Base-by-base conservation (phyloP, 1,140 invertebrate genomes). In the Lysiphlebus fabarum region DNA sequence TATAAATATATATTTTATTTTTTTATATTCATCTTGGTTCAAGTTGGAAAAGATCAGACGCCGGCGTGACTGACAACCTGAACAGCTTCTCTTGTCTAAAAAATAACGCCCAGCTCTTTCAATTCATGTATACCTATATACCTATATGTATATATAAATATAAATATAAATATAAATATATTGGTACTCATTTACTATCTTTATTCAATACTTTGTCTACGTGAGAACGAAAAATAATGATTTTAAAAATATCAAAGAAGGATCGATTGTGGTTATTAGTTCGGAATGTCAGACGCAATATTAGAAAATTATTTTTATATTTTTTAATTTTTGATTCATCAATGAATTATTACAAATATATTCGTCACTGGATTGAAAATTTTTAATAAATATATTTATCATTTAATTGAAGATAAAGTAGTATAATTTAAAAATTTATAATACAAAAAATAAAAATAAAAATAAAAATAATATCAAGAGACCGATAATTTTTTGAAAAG, bases 211-310 rank as follows among this genome's bases (percentile, higher is more conserved):
- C 9, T 11, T 7, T 36, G 34, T 4, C 4, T 9, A 34, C 4
- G 48, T 11, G n/a, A 36, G 26, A 37, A 36, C n/a, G 12, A 12
- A 12, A 51, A n/a, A 37, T 49, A 40, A 45, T 7, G 10, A 47
- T 44, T 51, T 51, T 4, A 53, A 44, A 17, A 44, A 8, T 34
- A 36, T 40, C 43, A 5, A 41, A 44, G 40, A 48, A 51, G 49
- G 56, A 58, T 58, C 56, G 41, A 58, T 58, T 38, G 47, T 37
- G 9, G 40, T 26, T 26, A 58, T 49, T 58, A 50, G 40, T 47
- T 10, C 50, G 56, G 56, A 58, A 58, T 58, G n/a, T 34, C 7
- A 54, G 17, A 37, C 17, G n/a, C n/a, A 53, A 41, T 41, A 7
- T 40, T 10, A 9, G 34, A n/a, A 9, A 38, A 41, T 53, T 53